Evolutionary conservation across 2,888 invertebrate genomes (phyloP), one percentile per base, ranked within the genome.

Genomic region (Coremacera marginata): DNA sequence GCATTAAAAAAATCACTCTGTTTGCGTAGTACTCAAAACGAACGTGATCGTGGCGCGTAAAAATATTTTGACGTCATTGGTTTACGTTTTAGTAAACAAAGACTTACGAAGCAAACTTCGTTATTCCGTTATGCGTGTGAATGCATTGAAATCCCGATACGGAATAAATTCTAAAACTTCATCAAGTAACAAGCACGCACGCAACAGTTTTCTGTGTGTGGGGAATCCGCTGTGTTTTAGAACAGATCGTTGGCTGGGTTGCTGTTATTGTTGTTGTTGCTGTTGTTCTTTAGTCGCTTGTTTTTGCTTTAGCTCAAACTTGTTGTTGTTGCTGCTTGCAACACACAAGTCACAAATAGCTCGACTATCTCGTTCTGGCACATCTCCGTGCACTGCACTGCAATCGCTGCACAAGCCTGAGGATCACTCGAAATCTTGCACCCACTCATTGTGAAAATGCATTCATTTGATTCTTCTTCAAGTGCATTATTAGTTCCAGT

Each of bases 91-190:
- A n/a, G 55, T 2, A n/a, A 22, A 55, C 55, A 22, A 55, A 19
- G 19, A 19, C 11, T 55, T 55, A 55, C 55, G 2, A 2, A 22
- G 19, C 57, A 25, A 52, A 49, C 25, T 19, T 16, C 31, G 52
- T 27, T 78, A 68, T 80, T 81, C 84, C 81, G 84, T 85, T 80
- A 82, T 85, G 86, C 88, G 88, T 88, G 88, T 85, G 86, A 85
- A 84, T 88, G 88, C 87, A 88, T 85, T 86, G 86, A 87, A 85
- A 86, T 87, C 86, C 86, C 86, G 84, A 86, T 85, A 85, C 86
- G 86, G 87, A 88, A 88, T 88, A 89, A 85, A 85, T 86, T 85
- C 85, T 84, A 87, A 86, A 81, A 88, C 86, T 86, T 82, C 88
- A 84, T 82, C 83, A 82, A 82, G 82, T 83, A 86, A 84, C 83